A percentile compares a stretch with the other conserved stretches of the same genome.
These are phyloP conservation scores for Tinea trinotella DNA, from an alignment of 2,888 invertebrate genomes.

Conservation along the genomic window DNA sequence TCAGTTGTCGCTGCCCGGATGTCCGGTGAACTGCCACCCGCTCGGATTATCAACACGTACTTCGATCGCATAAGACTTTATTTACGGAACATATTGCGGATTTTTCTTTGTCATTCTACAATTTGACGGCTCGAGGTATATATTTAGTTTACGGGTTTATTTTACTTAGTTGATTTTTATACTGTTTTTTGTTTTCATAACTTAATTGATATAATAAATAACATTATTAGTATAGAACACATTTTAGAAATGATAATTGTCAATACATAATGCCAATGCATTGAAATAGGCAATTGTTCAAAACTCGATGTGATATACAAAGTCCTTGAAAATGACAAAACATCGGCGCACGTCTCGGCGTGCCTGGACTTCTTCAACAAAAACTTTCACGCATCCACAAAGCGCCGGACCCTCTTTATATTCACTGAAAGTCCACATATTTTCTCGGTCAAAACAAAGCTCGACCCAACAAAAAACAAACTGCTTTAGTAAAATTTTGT, in stretches of 20 bases:
- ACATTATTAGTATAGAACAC: no score
- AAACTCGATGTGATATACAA: background rate
- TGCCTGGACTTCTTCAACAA: constrained; percentile 27
- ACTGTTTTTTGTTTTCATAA: no score
- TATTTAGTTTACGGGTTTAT: no score
- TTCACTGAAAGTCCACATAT: constrained; percentile 42
- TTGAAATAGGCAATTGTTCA: no score
- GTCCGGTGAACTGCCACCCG: constrained; percentile 23
- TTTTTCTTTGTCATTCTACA: background rate
- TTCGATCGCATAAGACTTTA: constrained; percentile 21
- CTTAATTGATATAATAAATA: no score
- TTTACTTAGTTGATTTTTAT: no score
- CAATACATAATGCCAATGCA: no score
- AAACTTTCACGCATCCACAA: constrained; percentile 32
- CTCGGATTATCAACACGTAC: constrained; percentile 50
- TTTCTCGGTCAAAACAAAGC: constrained; percentile 37
- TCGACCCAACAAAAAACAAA: constrained; percentile 33
- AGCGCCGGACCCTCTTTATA: constrained; percentile 35
- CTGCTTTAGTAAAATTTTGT: constrained; percentile 30
- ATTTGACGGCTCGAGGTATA: no score
- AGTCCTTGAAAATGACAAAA: constrained; percentile 2
- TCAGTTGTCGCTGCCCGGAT: constrained; percentile 22
- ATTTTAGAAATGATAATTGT: no score
- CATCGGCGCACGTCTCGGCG: constrained; percentile 15
- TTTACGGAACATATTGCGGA: constrained; percentile 1